These are phyloP conservation scores for Pollimyrus isidori DNA, from an alignment of 2,113 vertebrate genomes.

Conservation along the genomic window DNA sequence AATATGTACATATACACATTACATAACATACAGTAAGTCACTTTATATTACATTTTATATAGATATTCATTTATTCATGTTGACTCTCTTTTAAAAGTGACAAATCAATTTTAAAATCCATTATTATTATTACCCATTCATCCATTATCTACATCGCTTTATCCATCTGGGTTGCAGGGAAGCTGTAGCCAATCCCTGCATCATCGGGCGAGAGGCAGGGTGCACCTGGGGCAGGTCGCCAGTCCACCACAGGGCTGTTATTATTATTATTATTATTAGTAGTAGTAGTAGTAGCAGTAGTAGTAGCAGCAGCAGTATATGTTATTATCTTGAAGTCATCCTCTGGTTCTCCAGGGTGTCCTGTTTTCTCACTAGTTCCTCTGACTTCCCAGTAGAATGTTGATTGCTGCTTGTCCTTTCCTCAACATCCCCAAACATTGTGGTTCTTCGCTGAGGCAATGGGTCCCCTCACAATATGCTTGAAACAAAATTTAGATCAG, in stretches of 20 bases:
- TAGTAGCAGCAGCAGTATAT: neutral
- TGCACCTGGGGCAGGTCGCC: too few species aligned
- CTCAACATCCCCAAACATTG: neutral
- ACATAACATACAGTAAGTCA: neutral
- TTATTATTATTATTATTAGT: too few species aligned
- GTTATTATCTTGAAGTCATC: neutral
- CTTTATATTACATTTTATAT: neutral
- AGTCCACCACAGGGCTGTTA: too few species aligned
- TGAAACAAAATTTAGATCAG: neutral
- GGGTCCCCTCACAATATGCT: neutral
- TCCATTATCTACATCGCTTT: too few species aligned
- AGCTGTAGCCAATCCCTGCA: too few species aligned
- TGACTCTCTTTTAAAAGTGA: neutral
- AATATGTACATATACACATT: neutral
- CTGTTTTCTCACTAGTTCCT: neutral
- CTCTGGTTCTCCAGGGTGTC: neutral
- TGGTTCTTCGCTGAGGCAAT: neutral
- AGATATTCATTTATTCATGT: neutral
- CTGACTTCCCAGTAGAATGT: neutral
- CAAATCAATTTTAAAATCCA: neutral
- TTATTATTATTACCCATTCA: neutral
- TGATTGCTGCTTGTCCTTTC: neutral
- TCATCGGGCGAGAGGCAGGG: too few species aligned
- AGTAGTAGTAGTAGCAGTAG: neutral
- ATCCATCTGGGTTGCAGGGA: too few species aligned